Conservation (phyloP, 2,797 vertebrate genomes). For the Manis javanica region DNA sequence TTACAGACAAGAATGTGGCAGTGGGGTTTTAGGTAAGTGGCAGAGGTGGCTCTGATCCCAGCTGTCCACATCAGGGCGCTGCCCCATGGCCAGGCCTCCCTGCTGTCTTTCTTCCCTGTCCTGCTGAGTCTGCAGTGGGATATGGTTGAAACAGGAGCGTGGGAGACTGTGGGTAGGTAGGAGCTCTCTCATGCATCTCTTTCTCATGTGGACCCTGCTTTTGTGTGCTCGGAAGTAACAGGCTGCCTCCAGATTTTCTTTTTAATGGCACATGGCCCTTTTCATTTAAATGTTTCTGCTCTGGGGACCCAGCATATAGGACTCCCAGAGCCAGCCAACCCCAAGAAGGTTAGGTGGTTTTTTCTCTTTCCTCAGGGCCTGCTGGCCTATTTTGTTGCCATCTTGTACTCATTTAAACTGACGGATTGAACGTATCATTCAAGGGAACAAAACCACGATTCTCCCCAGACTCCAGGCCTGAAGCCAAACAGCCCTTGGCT, state of each 20-base stretch:
- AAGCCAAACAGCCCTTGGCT: not conserved
- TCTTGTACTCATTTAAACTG: slow-evolving; percentile 75
- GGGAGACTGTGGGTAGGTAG: not conserved
- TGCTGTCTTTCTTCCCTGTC: not conserved
- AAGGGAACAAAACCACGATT: slow-evolving; percentile 67
- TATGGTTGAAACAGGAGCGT: accelerated
- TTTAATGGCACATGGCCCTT: not conserved
- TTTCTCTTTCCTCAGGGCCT: not conserved
- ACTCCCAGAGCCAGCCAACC: not conserved
- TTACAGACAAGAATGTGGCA: not conserved
- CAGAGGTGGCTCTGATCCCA: not conserved
- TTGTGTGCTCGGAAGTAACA: not conserved
- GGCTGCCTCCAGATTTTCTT: not conserved
- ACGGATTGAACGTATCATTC: slow-evolving; percentile 48
- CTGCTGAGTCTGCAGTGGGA: not conserved
- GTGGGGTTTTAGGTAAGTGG: not conserved
- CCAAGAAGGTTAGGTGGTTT: not conserved
- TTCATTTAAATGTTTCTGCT: not conserved
- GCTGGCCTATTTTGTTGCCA: slow-evolving; percentile 38
- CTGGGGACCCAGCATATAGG: not conserved
- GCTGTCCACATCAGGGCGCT: not conserved
- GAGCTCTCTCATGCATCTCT: accelerated
- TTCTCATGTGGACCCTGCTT: not conserved
- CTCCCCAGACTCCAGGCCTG: not conserved
- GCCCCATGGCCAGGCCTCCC: no score